Conservation (phyloP, 2,113 vertebrate genomes). For the Onychostruthus taczanowskii region DNA sequence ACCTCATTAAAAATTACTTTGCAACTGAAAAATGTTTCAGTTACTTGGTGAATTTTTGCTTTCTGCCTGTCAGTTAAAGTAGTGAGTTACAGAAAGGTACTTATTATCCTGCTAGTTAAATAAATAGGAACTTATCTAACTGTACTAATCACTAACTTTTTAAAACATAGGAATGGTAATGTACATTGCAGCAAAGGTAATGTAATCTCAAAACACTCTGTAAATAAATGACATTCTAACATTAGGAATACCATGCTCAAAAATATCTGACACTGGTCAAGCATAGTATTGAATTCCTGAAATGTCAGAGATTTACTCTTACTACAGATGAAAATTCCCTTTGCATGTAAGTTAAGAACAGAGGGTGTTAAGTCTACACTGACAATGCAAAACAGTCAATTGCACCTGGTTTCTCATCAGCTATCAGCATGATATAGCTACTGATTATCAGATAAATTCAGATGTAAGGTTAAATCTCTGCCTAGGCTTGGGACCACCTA, state of each 20-base stretch:
- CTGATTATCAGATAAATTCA: background rate
- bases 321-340: background rate
- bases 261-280: background rate
- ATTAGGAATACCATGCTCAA: background rate
- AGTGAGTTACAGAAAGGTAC: background rate
- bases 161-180: background rate
- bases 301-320: background rate
- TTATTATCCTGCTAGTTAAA: background rate
- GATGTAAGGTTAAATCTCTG: background rate
- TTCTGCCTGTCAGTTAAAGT: background rate
- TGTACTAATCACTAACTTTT: background rate
- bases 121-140: background rate
- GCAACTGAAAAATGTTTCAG: background rate
- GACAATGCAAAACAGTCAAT: background rate
- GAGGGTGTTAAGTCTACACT: accelerated
- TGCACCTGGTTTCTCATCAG: background rate
- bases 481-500: background rate
- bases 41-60: background rate
- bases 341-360: background rate
- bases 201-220: background rate
- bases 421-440: background rate
- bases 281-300: background rate
- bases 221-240: background rate
- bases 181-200: background rate
- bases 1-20: background rate